Evolutionary conservation across 2,888 invertebrate genomes (phyloP), one percentile per base, ranked within the genome.

Genomic region (Nomada lathburiana): DNA sequence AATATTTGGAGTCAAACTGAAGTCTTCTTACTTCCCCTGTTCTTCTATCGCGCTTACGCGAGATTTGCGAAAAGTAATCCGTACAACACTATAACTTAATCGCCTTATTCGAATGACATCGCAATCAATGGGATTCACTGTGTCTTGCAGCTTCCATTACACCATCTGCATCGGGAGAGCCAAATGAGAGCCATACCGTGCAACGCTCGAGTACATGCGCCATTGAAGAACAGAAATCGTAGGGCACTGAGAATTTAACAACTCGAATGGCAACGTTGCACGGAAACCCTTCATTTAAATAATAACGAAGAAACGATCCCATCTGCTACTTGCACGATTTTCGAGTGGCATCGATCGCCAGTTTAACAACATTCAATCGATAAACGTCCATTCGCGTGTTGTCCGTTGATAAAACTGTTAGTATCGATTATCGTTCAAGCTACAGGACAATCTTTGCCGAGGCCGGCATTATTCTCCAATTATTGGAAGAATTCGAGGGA

Each of bases 381-480:
- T 1, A 26, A 69, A 69, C 68, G 53, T 9, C 60, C 44, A 20
- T 26, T 23, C 23, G 62, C 44, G 20, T 47, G 69, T 64, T 64
- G 57, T 57, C 23, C 20, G 18, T 50, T 64, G 55, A 64, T 76
- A 64, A 76, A 57, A 44, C 55, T 63, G 44, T 2, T n/a, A 13
- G 50, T 69, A 63, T 69, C 78, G 78, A 79, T 76, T 69, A 76
- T 64, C 63, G 76, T 69, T 52, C n/a, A 64, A n/a, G 10, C 36
- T 23, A 26, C 23, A 36, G 57, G 59, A 53, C 53, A 70, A 76
- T 65, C 76, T 76, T 76, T 52, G 59, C 3, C 47, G 23, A 18
- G 36, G 60, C 62, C 60, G 36, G 69, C 26, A 80, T 80, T 80
- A 77, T 77, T 65, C 59, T 80, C 60, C 77, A 76, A 76, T 77